Evolutionary conservation across 2,888 invertebrate genomes (phyloP).

Genomic region (Noctuana brunneofusca): DNA sequence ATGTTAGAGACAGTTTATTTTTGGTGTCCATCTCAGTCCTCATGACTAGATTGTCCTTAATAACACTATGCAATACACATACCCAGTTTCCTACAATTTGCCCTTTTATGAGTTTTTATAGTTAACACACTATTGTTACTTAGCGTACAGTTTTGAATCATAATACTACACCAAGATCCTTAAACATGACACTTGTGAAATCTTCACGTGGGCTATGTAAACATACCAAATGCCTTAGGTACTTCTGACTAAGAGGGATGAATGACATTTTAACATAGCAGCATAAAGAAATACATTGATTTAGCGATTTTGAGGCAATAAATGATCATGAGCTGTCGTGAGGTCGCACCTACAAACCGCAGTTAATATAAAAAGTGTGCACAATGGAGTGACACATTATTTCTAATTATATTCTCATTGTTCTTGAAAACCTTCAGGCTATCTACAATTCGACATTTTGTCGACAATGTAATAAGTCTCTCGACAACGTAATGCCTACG

Average conservation of each 20-base stretch:
- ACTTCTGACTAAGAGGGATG: neutral
- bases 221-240: neutral
- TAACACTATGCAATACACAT: no score
- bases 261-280: conserved; percentile 20
- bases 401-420: neutral
- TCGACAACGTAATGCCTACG: neutral
- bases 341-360: conserved; percentile 52
- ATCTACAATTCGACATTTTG: conserved; percentile 7
- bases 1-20: no score
- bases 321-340: conserved; percentile 52
- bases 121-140: no score
- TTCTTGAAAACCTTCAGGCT: neutral
- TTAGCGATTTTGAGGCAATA: conserved; percentile 42
- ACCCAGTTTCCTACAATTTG: no score
- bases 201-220: neutral
- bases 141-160: no score
- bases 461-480: neutral
- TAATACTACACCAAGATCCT: neutral
- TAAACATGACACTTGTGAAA: neutral
- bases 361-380: conserved; percentile 49
- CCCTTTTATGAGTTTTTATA: no score
- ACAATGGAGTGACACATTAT: conserved; percentile 49
- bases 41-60: no score
- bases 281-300: conserved; percentile 35
- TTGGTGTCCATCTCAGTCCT: no score